phyloP scores from a whole-genome alignment of 2,113 vertebrate genomes.

The Dicaeum eximium region DNA sequence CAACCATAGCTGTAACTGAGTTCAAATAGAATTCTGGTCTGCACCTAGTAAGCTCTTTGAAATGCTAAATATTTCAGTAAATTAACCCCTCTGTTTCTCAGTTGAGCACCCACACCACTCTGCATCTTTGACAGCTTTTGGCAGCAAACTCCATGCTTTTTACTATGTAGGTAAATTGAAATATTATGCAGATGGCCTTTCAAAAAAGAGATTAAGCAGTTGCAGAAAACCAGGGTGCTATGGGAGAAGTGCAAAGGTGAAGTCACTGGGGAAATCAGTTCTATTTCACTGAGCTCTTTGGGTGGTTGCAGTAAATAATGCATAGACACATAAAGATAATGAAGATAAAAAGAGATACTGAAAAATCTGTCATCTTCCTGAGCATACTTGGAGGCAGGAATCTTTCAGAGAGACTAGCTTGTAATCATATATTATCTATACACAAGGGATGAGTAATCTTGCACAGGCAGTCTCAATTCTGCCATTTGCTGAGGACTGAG shows the following conservation, averaged over 20 bases:
- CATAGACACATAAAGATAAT: neutral
- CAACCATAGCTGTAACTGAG: neutral
- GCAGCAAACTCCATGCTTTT: neutral
- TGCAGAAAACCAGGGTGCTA: neutral
- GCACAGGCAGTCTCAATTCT: neutral
- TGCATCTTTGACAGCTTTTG: neutral
- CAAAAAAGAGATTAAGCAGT: neutral
- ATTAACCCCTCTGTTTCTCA: neutral
- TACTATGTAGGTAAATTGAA: neutral
- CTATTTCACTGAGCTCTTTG: neutral
- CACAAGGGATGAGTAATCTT: neutral
- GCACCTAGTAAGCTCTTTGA: neutral
- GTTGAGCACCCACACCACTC: neutral
- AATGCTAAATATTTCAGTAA: neutral
- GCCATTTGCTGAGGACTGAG: neutral
- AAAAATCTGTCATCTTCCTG: neutral
- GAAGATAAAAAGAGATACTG: constrained; percentile 33
- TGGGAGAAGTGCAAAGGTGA: neutral
- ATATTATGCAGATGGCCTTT: neutral
- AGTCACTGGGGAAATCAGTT: constrained; percentile 20
- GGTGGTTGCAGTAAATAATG: constrained; percentile 21
- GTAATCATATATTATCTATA: neutral
- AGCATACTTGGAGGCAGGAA: neutral
- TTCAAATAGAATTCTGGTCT: neutral
- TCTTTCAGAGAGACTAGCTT: neutral